Conservation (phyloP, 2,797 vertebrate genomes). For the Urophycis tenuis region DNA sequence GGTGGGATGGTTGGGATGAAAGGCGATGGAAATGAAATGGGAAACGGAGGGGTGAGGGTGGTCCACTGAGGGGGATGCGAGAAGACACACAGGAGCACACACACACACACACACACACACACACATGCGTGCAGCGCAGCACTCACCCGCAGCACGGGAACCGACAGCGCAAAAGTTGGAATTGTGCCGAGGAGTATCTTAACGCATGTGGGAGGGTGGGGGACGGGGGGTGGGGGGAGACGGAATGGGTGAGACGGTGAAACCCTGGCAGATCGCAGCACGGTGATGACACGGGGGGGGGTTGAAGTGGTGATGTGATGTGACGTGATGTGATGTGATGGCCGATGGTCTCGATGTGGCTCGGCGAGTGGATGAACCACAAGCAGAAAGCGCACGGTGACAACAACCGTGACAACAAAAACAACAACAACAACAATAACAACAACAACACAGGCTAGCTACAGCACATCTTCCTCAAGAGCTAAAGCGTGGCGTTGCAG, state of each 20-base stretch:
- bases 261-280: background rate
- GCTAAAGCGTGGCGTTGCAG: background rate
- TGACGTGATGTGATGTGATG: background rate
- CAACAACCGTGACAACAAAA: background rate
- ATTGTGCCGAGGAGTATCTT: conserved; percentile 76
- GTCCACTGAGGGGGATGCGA: background rate
- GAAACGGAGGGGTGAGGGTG: background rate
- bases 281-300: too few species aligned
- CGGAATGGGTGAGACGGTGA: conserved; percentile 39
- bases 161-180: conserved; percentile 81
- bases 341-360: background rate
- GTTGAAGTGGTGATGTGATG: background rate
- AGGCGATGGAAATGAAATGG: conserved; percentile 6
- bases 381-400: background rate
- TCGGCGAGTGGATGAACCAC: background rate
- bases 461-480: background rate
- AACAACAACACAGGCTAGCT: background rate
- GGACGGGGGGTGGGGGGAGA: conserved; percentile 44
- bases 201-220: conserved; percentile 55
- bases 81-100: conserved; percentile 29
- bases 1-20: background rate
- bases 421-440: background rate
- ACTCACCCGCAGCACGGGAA: conserved; percentile 73
- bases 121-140: conserved; percentile 22
- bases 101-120: conserved; percentile 28